Base-by-base conservation (phyloP, 1,140 invertebrate species). In the Popillia japonica region DNA sequence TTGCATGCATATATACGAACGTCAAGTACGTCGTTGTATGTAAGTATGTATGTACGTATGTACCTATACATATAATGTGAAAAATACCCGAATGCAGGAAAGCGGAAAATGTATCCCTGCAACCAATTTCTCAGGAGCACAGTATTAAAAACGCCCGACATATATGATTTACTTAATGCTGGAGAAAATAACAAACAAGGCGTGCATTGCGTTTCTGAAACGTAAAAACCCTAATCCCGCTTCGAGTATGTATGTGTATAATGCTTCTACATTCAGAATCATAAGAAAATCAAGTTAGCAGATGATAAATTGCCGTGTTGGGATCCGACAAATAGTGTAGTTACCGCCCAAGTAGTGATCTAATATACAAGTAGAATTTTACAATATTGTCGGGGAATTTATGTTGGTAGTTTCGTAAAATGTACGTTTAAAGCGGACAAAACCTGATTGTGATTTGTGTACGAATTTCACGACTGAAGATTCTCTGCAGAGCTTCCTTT, bases 161-260 rank as follows among this genome's bases (percentile, higher is more conserved):
- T 68, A 14, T 68, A 68, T 68, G 61, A 68, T 68, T 68, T 68
- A 68, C 22, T 68, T 68, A 68, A 68, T 68, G 61, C 27, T 7
- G 11, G 61, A 22, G 61, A 34, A 34, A 23, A 34, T 34, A 68
- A 68, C 61, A 68, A 68, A 68, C 61, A 34, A 68, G 11, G 20
- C 61, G 61, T 17, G 48, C 14, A n/a, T 8, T 14, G 61, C 20
- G 61, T 27, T 68, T 68, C 61, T 11, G 27, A 27, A 23, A 68
- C 61, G 59, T 22, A 64, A 55, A 17, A 17, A 55, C 20, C 22
- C 10, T 23, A 34, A 68, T 68, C 61, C 27, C 22, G 22, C 22
- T 68, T 23, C 22, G 10, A 11, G 27, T 3, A 22, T 11, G 27
- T 3, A 22, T 11, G 61, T 20, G 0, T 8, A 22, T 23, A 34